Evolutionary conservation across 2,797 vertebrate species (phyloP).

Genomic region (Phalloptychus januarius): DNA sequence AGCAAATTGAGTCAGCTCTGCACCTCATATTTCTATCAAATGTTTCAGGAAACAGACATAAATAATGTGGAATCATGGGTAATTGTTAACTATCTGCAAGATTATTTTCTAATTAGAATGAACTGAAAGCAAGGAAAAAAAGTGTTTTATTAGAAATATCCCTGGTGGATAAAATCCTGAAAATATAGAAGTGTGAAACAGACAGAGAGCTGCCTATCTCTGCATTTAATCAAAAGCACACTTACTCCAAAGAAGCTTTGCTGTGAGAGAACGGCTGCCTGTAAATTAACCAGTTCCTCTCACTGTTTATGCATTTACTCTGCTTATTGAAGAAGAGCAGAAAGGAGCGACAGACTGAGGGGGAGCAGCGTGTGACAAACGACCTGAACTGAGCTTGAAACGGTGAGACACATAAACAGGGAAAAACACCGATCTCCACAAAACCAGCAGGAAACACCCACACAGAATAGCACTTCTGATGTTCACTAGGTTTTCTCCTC

Average conservation of each 20-base stretch:
- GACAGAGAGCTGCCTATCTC: neutral
- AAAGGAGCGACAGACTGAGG: conserved; percentile 4
- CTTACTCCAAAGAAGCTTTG: neutral
- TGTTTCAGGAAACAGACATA: neutral
- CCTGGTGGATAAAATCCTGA: neutral
- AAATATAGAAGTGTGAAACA: neutral
- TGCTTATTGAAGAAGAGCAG: neutral
- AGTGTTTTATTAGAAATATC: neutral
- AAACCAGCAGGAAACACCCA: conserved; percentile 20
- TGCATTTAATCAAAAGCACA: neutral
- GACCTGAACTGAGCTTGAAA: conserved; percentile 12
- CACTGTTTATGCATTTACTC: conserved; percentile 5
- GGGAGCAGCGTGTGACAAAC: conserved; percentile 14
- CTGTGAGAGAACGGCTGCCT: conserved; percentile 13
- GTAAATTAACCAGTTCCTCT: conserved; percentile 24
- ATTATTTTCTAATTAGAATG: conserved; percentile 46
- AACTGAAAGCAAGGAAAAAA: conserved; percentile 25
- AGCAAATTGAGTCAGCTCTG: conserved; percentile 44
- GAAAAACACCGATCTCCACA: conserved; percentile 8
- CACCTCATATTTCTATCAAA: conserved; percentile 12
- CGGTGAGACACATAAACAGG: conserved; percentile 10
- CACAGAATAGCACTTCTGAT: conserved; percentile 17
- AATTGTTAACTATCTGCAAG: neutral
- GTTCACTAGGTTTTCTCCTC: conserved; percentile 18
- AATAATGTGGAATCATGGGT: neutral